These are phyloP conservation scores for Pionites leucogaster DNA, from an alignment of 2,113 vertebrate genomes.

Conservation along the genomic window DNA sequence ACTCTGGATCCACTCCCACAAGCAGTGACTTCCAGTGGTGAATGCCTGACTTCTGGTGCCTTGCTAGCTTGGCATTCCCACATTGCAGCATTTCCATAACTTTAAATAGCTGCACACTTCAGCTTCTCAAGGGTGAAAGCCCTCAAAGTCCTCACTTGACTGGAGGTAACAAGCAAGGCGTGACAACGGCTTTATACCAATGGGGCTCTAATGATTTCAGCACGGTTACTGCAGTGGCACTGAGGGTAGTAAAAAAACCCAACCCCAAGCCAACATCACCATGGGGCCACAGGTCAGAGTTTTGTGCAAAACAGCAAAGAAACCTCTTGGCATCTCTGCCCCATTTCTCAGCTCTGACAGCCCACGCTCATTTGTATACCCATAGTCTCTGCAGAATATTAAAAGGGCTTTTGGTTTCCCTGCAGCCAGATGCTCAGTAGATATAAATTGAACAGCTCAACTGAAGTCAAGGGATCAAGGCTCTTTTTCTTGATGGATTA, in stretches of 20 bases:
- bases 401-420: slow-evolving; percentile 31
- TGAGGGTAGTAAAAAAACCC: neutral
- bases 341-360: slow-evolving; percentile 35
- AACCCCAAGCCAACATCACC: neutral
- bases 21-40: neutral
- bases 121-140: neutral
- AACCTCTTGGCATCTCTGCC: slow-evolving; percentile 25
- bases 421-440: slow-evolving; percentile 55
- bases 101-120: neutral
- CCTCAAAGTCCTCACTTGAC: neutral
- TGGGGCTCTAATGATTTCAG: neutral
- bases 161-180: neutral
- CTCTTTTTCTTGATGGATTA: slow-evolving; percentile 45
- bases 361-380: neutral
- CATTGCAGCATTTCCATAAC: neutral
- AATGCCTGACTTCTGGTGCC: neutral
- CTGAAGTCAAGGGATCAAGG: slow-evolving; percentile 58
- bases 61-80: neutral
- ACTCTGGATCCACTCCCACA: accelerated
- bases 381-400: slow-evolving; percentile 40
- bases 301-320: neutral
- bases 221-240: neutral
- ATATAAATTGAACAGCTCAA: slow-evolving; percentile 59
- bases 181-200: neutral
- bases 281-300: neutral